A percentile compares a stretch with the other conserved stretches of the same genome.
Evolutionary conservation across 1,140 invertebrate genomes (phyloP).

Genomic region (Diabrotica virgifera): DNA sequence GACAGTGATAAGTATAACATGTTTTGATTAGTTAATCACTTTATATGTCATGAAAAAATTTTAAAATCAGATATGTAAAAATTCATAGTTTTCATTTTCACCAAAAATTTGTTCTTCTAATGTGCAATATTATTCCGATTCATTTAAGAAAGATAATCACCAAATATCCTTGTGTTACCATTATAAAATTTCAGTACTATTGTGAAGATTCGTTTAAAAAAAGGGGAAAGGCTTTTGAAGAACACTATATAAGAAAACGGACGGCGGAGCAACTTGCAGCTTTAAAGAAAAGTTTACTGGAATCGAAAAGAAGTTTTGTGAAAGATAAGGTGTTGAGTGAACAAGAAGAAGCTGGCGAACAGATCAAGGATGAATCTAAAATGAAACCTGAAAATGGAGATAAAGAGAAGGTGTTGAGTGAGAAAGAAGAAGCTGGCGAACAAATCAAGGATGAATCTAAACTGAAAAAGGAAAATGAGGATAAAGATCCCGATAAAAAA

Average conservation of each 20-base stretch:
- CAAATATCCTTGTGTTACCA: no score
- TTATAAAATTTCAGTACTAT: background rate
- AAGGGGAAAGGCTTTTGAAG: conserved; percentile 15
- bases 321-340: conserved; percentile 9
- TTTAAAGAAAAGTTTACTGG: conserved; percentile 7
- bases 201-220: conserved; percentile 21
- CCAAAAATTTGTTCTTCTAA: no score
- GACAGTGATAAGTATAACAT: no score
- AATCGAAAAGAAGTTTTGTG: conserved; percentile 6
- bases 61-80: no score
- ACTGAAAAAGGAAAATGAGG: no score
- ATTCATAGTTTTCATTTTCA: no score
- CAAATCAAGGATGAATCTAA: background rate
- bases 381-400: no score
- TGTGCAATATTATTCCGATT: no score
- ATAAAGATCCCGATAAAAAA: no score
- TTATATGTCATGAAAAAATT: no score
- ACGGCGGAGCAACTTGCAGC: conserved; percentile 7
- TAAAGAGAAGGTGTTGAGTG: background rate
- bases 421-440: conserved; percentile 7
- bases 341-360: conserved; percentile 5
- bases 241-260: conserved; percentile 13
- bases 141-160: no score
- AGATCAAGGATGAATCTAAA: background rate
- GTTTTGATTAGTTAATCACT: no score